Evolutionary conservation across 64 coral and sea anemone genomes (phyloP).

Genomic region (Montipora sp.): DNA sequence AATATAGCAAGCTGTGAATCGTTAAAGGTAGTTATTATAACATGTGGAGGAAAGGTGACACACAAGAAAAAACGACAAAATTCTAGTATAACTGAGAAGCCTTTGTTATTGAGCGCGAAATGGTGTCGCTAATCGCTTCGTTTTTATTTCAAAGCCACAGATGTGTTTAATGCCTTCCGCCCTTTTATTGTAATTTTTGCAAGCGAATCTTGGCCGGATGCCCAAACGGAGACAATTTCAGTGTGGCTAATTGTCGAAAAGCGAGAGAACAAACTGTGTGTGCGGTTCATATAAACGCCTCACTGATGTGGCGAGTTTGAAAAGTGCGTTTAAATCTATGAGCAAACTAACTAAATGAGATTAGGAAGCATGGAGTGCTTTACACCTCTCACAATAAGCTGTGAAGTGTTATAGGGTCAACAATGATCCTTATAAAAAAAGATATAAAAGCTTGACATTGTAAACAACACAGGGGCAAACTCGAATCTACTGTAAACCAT

Average conservation of each 20-base stretch:
- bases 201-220: conserved; percentile 30
- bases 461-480: neutral
- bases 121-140: conserved; percentile 49
- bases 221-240: conserved; percentile 21
- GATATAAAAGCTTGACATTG: neutral
- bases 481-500: neutral
- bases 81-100: neutral
- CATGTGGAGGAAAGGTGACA: neutral
- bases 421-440: neutral
- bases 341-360: conserved; percentile 51
- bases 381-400: conserved; percentile 26
- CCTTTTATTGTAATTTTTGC: conserved; percentile 59
- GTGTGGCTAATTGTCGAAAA: conserved; percentile 18
- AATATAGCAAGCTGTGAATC: neutral
- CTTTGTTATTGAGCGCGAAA: conserved; percentile 13
- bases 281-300: neutral
- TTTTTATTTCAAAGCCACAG: conserved; percentile 52
- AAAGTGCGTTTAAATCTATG: conserved; percentile 37
- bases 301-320: neutral
- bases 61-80: neutral
- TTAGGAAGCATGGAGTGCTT: conserved; percentile 49
- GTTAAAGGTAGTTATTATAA: neutral
- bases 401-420: conserved; percentile 43
- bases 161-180: conserved; percentile 53
- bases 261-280: neutral